A percentile compares a stretch with the other conserved stretches of the same genome.
These are phyloP conservation scores for Ceratina japonica DNA, from an alignment of 1,140 invertebrate genomes.

Conservation along the genomic window DNA sequence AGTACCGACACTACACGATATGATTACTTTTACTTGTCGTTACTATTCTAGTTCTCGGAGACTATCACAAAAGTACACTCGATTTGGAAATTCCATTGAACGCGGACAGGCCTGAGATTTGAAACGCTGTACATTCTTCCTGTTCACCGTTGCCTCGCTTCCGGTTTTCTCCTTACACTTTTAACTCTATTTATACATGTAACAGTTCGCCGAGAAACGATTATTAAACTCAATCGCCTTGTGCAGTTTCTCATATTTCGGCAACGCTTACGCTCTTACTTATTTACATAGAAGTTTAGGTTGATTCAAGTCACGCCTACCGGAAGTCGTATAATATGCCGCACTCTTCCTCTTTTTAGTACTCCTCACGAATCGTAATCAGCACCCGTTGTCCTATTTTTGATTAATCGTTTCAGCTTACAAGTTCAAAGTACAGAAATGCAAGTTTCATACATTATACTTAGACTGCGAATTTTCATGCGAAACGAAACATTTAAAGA, in stretches of 20 bases:
- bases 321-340: background rate
- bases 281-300: conserved; percentile 32
- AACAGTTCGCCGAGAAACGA: conserved; percentile 15
- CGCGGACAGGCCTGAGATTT: conserved; percentile 21
- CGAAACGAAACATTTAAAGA: too few relatives aligned
- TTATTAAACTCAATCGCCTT: conserved; percentile 37
- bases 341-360: background rate
- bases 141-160: background rate
- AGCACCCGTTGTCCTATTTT: background rate
- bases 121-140: conserved; percentile 26
- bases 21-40: conserved; percentile 18
- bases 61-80: background rate
- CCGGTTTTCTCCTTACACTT: background rate
- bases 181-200: background rate
- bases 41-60: conserved; percentile 5
- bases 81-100: too few relatives aligned
- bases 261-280: conserved; percentile 8
- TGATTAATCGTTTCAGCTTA: background rate
- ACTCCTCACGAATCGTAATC: background rate
- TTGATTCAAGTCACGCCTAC: conserved; percentile 6
- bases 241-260: conserved; percentile 30
- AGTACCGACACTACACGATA: conserved; percentile 23
- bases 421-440: background rate
- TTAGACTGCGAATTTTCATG: background rate
- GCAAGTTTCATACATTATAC: background rate